Evolutionary conservation across 2,888 invertebrate genomes (phyloP).

Genomic region (Acanthosepion pharaonis): DNA sequence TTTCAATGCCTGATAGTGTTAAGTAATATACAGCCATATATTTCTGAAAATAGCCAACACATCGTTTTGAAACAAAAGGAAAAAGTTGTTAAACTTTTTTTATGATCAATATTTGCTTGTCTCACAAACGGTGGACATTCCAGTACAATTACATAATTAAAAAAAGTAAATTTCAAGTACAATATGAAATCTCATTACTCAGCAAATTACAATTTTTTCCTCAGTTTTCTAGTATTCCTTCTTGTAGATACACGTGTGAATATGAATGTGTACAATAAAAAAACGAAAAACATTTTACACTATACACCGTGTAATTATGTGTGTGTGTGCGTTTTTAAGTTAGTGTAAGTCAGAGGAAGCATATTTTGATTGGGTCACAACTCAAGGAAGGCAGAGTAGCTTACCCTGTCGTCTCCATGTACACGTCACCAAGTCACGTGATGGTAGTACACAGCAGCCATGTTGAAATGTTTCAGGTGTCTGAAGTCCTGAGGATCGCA

Average conservation of each 20-base stretch:
- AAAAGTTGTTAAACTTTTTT: not conserved
- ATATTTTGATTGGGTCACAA: not conserved
- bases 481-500: constrained; percentile 44
- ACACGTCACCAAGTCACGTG: constrained; percentile 72
- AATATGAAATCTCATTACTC: not conserved
- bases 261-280: not conserved
- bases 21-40: no score
- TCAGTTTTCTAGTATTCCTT: not conserved
- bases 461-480: constrained; percentile 60
- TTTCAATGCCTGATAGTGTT: no score
- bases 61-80: no score
- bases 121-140: not conserved
- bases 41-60: no score
- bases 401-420: constrained; percentile 24
- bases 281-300: not conserved
- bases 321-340: not conserved
- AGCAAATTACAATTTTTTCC: not conserved
- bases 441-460: constrained; percentile 65
- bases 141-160: not conserved
- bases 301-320: not conserved
- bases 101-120: not conserved
- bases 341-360: not conserved
- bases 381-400: constrained; percentile 33
- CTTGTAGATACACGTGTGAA: not conserved
- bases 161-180: no score